phyloP scores from a whole-genome alignment of 1,140 invertebrate genomes.

The Panulirus ornatus region DNA sequence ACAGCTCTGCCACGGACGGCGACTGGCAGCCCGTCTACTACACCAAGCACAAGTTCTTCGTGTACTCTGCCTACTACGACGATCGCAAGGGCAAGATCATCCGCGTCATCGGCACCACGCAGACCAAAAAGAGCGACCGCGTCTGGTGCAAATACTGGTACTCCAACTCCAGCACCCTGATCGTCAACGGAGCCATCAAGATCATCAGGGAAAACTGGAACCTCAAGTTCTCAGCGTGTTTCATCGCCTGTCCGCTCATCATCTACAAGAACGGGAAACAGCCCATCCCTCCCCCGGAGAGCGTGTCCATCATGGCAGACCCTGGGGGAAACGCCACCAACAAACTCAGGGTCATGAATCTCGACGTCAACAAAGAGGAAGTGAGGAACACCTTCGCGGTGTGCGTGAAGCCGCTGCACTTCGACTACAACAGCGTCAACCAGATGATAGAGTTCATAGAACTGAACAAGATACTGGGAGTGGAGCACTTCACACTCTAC shows the following conservation, averaged over 20 bases:
- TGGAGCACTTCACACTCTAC: constrained; percentile 94
- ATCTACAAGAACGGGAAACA: constrained; percentile 80
- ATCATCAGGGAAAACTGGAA: constrained; percentile 96
- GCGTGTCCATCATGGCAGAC: constrained; percentile 73
- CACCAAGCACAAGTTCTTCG: constrained; percentile 87
- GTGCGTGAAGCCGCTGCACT: constrained; percentile 97
- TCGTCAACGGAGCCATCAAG: constrained; percentile 79
- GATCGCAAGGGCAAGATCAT: constrained; percentile 79
- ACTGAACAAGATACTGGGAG: constrained; percentile 90
- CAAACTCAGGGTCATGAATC: constrained; percentile 79
- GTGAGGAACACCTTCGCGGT: constrained; percentile 83
- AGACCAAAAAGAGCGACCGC: constrained; percentile 84
- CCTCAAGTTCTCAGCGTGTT: constrained; percentile 93
- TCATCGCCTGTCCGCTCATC: constrained; percentile 88
- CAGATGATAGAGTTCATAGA: constrained; percentile 96
- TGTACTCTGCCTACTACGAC: constrained; percentile 94
- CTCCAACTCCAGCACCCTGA: constrained; percentile 75
- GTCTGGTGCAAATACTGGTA: constrained; percentile 94
- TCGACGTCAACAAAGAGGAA: constrained; percentile 76
- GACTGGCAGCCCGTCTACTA: constrained; percentile 78
- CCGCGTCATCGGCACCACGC: constrained; percentile 84
- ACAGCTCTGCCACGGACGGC: constrained; percentile 76
- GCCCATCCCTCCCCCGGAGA: constrained; percentile 70
- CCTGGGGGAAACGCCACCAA: constrained; percentile 81
- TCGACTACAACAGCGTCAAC: constrained; percentile 87